Base-by-base conservation (phyloP, 2,113 vertebrate species). In the Melanostigma gelatinosum region DNA sequence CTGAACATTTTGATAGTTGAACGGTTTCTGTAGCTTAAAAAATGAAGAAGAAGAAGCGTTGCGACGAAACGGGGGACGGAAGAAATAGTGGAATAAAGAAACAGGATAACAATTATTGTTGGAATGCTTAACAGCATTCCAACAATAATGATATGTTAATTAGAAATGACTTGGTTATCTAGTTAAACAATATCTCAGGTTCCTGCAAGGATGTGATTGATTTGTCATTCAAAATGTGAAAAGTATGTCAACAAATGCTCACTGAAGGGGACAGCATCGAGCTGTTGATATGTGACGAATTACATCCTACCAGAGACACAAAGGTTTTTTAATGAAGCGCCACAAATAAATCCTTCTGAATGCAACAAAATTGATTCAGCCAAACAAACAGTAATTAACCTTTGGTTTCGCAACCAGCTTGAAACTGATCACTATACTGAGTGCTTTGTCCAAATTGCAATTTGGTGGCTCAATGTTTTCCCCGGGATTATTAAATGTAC, bases 401-500 rank as follows among this genome's bases (percentile, higher is more conserved):
- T 82, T 84, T 71, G 34, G 24, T 29, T 15, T 0, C 29, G 6
- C 50, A 54, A 68, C 36, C 32, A 72, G 73, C 67, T 5, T 60
- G 10, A 71, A 69, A 83, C 44, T 50, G 63, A 85, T 72, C 67
- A 1, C 48, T 63, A 22, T 0, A 32, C 66, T 20, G 0, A 64
- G 61, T 65, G 27, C 46, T 62, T 16, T 27, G 6, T n/a, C 29
- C 75, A 69, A 34, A 71, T 40, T 77, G 42, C 62, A 52, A 62
- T 57, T 79, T 42, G 46, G 73, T 52, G 13, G 5, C 54, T 72
- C 60, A 52, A 76, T 76, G 63, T 78, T 82, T 86, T 86, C 40
- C 10, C n/a, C 24, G 67, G 63, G 62, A 78, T 82, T 55, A 89
- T 62, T 69, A 80, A 79, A 86, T 69, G 79, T 72, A 44, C 18